A percentile compares a stretch with the other conserved stretches of the same genome.
Evolutionary conservation across 2,888 invertebrate species (phyloP).

Genomic region (Apoda limacodes): DNA sequence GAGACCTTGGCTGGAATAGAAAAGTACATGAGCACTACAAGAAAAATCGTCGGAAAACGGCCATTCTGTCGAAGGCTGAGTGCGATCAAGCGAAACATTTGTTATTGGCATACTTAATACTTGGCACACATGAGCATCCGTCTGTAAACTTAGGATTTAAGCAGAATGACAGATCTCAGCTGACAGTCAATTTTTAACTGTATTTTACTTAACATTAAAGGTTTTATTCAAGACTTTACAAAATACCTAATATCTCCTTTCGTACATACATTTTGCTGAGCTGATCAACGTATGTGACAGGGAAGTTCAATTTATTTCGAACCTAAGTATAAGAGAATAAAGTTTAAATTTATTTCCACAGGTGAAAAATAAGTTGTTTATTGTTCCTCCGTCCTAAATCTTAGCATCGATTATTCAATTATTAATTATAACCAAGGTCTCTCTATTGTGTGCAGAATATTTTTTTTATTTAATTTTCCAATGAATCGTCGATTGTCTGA

Average conservation of each 20-base stretch:
- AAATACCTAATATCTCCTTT: too few species aligned
- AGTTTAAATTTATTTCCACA: too few species aligned
- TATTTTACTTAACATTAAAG: too few species aligned
- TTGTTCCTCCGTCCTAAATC: conserved; percentile 34
- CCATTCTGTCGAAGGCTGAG: conserved; percentile 53
- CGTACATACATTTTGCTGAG: too few species aligned
- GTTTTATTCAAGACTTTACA: too few species aligned
- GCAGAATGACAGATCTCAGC: conserved; percentile 17
- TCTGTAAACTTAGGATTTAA: conserved; percentile 30
- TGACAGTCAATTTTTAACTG: too few species aligned
- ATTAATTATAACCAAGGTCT: conserved; percentile 22
- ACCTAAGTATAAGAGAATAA: too few species aligned
- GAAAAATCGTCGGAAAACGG: conserved; percentile 64
- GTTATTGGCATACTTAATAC: conserved; percentile 67
- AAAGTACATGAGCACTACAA: conserved; percentile 41
- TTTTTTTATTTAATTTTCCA: conserved; percentile 14
- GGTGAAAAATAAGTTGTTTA: too few species aligned
- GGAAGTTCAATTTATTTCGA: too few species aligned
- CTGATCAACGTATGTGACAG: too few species aligned
- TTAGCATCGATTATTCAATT: conserved; percentile 31
- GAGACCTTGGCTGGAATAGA: conserved; percentile 51
- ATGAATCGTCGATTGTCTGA: too few species aligned
- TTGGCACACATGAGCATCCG: conserved; percentile 58
- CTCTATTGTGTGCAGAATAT: conserved; percentile 22
- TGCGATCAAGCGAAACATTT: conserved; percentile 55